Evolutionary conservation across 2,113 vertebrate genomes (phyloP).

Genomic region (Peromyscus leucopus): DNA sequence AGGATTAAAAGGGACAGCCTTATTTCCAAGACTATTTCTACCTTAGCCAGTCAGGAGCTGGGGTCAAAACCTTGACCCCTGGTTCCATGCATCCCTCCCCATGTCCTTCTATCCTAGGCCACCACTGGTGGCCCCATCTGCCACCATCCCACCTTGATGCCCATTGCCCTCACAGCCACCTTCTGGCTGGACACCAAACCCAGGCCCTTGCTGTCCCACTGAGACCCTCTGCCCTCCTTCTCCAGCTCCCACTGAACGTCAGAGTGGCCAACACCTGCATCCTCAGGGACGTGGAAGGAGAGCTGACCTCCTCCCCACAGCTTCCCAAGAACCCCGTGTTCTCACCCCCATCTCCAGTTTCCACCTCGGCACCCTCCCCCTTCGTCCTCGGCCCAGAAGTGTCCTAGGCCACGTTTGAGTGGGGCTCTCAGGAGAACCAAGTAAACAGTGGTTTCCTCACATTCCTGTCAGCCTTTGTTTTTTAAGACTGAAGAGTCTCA

Average conservation of each 20-base stretch:
- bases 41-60: neutral
- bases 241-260: neutral
- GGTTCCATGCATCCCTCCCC: neutral
- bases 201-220: neutral
- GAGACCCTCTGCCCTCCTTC: neutral
- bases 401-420: neutral
- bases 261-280: neutral
- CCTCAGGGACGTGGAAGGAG: neutral
- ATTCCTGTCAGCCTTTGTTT: conserved; percentile 58
- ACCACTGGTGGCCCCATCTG: neutral
- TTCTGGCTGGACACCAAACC: neutral
- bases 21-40: neutral
- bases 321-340: neutral
- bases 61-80: neutral
- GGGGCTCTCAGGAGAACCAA: conserved; percentile 22
- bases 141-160: neutral
- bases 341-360: neutral
- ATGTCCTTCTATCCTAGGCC: neutral
- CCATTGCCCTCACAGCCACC: neutral
- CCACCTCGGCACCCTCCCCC: neutral
- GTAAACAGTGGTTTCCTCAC: conserved; percentile 74
- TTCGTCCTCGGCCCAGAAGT: neutral
- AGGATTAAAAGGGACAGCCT: neutral
- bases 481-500: conserved; percentile 48
- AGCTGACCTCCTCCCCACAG: neutral